Percentiles rank a stretch among this genome's conserved stretches.
Evolutionary conservation across 2,888 invertebrate genomes (phyloP).

Genomic region (Ptychoptera contaminata): DNA sequence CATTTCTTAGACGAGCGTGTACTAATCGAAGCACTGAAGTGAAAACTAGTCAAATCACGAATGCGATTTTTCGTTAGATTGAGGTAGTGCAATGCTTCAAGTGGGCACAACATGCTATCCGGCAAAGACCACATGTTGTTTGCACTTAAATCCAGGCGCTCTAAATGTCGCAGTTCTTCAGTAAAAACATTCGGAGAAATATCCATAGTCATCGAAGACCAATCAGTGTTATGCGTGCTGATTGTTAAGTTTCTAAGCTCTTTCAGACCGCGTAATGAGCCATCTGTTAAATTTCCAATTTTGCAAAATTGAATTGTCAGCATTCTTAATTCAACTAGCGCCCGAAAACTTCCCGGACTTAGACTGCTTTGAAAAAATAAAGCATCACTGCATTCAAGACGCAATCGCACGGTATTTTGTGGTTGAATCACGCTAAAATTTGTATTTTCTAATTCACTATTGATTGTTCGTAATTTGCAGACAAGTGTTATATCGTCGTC

Average conservation of each 20-base stretch:
- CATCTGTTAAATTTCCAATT: conserved; percentile 66
- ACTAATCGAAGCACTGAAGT: conserved; percentile 51
- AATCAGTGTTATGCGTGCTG: conserved; percentile 68
- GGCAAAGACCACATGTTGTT: conserved; percentile 84
- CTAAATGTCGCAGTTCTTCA: conserved; percentile 61
- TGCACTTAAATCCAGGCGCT: conserved; percentile 68
- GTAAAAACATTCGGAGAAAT: conserved; percentile 63
- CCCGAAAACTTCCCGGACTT: conserved; percentile 62
- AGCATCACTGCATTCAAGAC: conserved; percentile 66
- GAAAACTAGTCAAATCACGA: conserved; percentile 74
- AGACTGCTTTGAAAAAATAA: conserved; percentile 66
- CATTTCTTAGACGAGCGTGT: conserved; percentile 30
- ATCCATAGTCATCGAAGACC: conserved; percentile 74
- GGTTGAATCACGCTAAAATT: conserved; percentile 77
- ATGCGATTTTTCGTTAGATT: conserved; percentile 78
- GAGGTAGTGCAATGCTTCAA: conserved; percentile 60
- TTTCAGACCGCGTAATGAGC: conserved; percentile 62
- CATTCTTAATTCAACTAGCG: conserved; percentile 63
- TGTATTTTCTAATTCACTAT: conserved; percentile 75
- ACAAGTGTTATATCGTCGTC: conserved; percentile 51
- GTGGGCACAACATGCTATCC: conserved; percentile 68
- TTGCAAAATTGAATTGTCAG: conserved; percentile 77
- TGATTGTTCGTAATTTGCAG: conserved; percentile 66
- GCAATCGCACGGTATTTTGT: conserved; percentile 64
- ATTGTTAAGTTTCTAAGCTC: conserved; percentile 75